A percentile compares a stretch with the other conserved stretches of the same genome.
phyloP scores from a whole-genome alignment of 1,140 invertebrate species.

The Drosophila kikkawai region DNA sequence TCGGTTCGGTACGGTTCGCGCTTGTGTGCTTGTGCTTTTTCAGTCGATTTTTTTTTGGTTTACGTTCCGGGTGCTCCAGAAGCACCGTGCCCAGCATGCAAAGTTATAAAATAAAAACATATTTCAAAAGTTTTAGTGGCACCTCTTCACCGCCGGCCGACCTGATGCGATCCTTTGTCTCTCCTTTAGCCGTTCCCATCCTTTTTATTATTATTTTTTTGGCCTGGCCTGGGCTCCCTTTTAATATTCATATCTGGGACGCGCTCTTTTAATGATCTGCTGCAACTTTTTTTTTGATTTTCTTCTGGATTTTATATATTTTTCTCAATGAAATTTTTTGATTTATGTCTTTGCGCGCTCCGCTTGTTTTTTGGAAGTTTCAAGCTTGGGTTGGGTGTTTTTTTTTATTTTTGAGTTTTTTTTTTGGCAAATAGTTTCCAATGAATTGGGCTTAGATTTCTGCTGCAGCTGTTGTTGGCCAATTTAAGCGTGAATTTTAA shows the following conservation, averaged over 20 bases:
- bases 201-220: constrained; percentile 15
- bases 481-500: constrained; percentile 83
- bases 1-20: not conserved
- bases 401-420: constrained; percentile 35
- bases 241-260: constrained; percentile 65
- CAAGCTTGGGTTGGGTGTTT: constrained; percentile 2
- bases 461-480: constrained; percentile 42
- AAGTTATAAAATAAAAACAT: constrained; percentile 83
- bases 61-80: constrained; percentile 72
- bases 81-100: constrained; percentile 81
- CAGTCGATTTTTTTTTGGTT: not conserved
- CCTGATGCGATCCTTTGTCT: constrained; percentile 27
- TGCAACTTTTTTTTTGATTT: constrained; percentile 58
- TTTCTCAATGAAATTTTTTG: constrained; percentile 84
- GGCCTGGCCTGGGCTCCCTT: constrained; percentile 25
- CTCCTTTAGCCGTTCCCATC: constrained; percentile 12
- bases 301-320: constrained; percentile 56
- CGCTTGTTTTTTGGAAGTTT: constrained; percentile 28
- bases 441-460: constrained; percentile 78
- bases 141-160: constrained; percentile 51
- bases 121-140: constrained; percentile 84
- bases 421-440: constrained; percentile 81
- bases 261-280: constrained; percentile 62
- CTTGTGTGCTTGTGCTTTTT: not conserved
- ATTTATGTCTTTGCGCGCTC: constrained; percentile 75